Evolutionary conservation across 2,113 vertebrate species (phyloP).

Genomic region (Toxotes chatareus): DNA sequence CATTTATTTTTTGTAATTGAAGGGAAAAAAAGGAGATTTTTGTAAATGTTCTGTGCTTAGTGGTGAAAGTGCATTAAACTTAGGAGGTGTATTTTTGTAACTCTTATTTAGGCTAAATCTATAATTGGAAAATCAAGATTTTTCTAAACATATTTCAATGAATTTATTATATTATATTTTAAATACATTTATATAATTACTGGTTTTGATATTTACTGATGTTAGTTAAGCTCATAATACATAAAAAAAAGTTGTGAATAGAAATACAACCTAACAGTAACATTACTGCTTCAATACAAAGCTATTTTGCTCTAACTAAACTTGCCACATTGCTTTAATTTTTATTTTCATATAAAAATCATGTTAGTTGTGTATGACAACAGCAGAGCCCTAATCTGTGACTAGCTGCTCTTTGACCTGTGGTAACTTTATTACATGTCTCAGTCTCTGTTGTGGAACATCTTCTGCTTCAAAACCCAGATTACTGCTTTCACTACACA

Average conservation of each 20-base stretch:
- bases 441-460: conserved; percentile 9
- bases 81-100: background rate
- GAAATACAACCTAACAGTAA: too few species aligned
- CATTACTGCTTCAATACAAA: background rate
- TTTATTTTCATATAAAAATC: background rate
- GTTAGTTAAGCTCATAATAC: background rate
- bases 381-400: conserved; percentile 7
- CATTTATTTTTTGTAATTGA: background rate
- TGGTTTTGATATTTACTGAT: background rate
- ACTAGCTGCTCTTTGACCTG: conserved; percentile 37
- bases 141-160: too few species aligned
- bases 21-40: background rate
- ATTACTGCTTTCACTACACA: conserved; percentile 27
- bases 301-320: background rate
- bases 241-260: background rate
- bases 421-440: conserved; percentile 25
- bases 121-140: background rate
- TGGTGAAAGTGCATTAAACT: background rate
- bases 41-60: background rate
- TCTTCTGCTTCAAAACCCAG: conserved; percentile 46
- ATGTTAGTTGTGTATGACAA: background rate
- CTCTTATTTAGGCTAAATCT: background rate
- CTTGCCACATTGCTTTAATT: background rate
- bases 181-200: background rate
- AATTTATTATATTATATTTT: background rate